These are phyloP conservation scores for Nomada fucata DNA, from an alignment of 2,888 invertebrate species.

Conservation along the genomic window DNA sequence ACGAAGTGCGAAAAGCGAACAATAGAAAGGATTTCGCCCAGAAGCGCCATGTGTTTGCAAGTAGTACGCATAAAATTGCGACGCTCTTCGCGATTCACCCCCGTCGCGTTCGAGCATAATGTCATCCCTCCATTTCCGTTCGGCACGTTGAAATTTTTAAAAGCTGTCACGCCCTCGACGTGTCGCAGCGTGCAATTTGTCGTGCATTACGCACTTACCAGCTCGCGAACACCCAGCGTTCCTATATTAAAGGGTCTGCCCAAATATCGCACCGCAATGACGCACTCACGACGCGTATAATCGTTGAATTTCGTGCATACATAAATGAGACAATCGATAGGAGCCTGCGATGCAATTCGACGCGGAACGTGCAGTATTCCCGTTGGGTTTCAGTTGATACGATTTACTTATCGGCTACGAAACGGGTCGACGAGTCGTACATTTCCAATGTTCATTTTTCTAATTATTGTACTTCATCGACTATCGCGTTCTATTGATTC, in stretches of 20 bases:
- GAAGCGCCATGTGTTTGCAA: conserved; percentile 38
- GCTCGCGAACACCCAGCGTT: conserved; percentile 12
- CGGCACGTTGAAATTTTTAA: conserved; percentile 46
- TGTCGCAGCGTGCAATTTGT: conserved; percentile 43
- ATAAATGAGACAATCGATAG: neutral
- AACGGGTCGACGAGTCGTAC: too few species aligned
- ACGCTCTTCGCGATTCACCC: conserved; percentile 21
- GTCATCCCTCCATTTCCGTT: conserved; percentile 31
- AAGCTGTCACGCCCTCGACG: conserved; percentile 37
- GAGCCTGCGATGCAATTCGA: neutral
- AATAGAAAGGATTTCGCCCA: conserved; percentile 26
- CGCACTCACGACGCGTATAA: neutral
- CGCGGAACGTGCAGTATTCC: too few species aligned
- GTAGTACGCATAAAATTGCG: conserved; percentile 20
- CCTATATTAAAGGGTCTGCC: conserved; percentile 6
- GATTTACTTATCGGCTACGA: too few species aligned
- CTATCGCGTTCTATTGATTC: too few species aligned
- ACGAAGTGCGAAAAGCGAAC: neutral
- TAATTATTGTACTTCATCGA: too few species aligned
- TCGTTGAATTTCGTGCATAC: neutral
- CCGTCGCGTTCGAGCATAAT: conserved; percentile 38
- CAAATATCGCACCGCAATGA: conserved; percentile 4
- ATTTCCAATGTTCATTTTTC: too few species aligned
- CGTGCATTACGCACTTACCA: conserved; percentile 44
- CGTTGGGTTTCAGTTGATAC: too few species aligned